phyloP scores from a whole-genome alignment of 2,797 vertebrate genomes.

The Pterois miles region DNA sequence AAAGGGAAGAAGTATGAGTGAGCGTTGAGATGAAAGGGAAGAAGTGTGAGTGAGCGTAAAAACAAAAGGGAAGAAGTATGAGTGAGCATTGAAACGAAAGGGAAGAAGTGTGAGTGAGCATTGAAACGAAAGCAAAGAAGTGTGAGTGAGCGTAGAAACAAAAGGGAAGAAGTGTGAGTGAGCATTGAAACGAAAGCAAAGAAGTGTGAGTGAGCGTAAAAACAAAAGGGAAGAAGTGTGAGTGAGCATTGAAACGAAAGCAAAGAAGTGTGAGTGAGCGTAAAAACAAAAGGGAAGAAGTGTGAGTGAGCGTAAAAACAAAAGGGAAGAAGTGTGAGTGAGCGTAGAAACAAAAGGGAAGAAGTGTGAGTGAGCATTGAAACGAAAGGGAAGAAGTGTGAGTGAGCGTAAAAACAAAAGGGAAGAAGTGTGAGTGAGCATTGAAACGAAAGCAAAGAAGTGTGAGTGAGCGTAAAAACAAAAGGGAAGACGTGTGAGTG shows the following conservation, averaged over 20 bases:
- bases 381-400: conserved; percentile 23
- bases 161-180: conserved; percentile 5
- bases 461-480: background rate
- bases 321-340: conserved; percentile 17
- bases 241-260: conserved; percentile 30
- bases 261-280: conserved; percentile 10
- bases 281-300: too few relatives aligned
- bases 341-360: too few relatives aligned
- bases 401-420: too few relatives aligned
- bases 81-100: too few relatives aligned
- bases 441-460: conserved; percentile 34
- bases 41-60: conserved; percentile 21
- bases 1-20: conserved; percentile 17
- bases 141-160: too few relatives aligned
- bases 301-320: conserved; percentile 25
- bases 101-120: conserved; percentile 10
- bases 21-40: too few relatives aligned
- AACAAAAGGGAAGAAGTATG: conserved; percentile 24
- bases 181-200: conserved; percentile 36
- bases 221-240: too few relatives aligned
- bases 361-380: conserved; percentile 20
- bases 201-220: background rate
- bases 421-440: conserved; percentile 10
- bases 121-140: conserved; percentile 34
- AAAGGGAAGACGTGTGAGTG: too few relatives aligned